phyloP scores from a whole-genome alignment of 2,888 invertebrate species.

The Diarsia rubi region DNA sequence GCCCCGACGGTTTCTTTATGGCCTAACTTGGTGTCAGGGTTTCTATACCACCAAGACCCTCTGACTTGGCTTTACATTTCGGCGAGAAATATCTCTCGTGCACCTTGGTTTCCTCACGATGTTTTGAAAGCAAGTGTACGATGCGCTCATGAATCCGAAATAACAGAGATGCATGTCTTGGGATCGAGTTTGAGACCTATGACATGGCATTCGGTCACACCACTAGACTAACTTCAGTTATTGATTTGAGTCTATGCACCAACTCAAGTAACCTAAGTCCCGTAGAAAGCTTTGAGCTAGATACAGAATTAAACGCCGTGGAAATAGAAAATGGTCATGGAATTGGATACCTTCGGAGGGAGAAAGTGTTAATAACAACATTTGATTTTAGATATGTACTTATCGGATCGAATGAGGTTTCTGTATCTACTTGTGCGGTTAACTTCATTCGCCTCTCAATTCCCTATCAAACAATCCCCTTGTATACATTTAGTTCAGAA shows the following conservation, averaged over 20 bases:
- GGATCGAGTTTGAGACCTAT: too few species aligned
- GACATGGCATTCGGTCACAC: too few species aligned
- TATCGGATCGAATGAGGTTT: conserved; percentile 49
- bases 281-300: conserved; percentile 40
- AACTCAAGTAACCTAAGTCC: conserved; percentile 7
- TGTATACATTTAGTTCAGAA: conserved; percentile 16
- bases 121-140: too few species aligned
- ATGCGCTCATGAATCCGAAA: too few species aligned
- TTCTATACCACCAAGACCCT: too few species aligned
- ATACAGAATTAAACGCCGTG: conserved; percentile 15
- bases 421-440: conserved; percentile 47
- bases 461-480: conserved; percentile 18
- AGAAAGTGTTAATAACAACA: conserved; percentile 57
- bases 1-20: too few species aligned
- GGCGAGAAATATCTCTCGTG: too few species aligned
- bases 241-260: neutral
- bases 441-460: conserved; percentile 34
- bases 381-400: conserved; percentile 33
- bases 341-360: conserved; percentile 28
- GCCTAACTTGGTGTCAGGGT: too few species aligned
- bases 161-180: too few species aligned
- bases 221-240: too few species aligned
- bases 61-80: too few species aligned
- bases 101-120: too few species aligned
- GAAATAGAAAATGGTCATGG: conserved; percentile 31